These are phyloP conservation scores for Zoanthus sociatus DNA, from an alignment of 92 coral and sea anemone genomes.

Conservation along the genomic window DNA sequence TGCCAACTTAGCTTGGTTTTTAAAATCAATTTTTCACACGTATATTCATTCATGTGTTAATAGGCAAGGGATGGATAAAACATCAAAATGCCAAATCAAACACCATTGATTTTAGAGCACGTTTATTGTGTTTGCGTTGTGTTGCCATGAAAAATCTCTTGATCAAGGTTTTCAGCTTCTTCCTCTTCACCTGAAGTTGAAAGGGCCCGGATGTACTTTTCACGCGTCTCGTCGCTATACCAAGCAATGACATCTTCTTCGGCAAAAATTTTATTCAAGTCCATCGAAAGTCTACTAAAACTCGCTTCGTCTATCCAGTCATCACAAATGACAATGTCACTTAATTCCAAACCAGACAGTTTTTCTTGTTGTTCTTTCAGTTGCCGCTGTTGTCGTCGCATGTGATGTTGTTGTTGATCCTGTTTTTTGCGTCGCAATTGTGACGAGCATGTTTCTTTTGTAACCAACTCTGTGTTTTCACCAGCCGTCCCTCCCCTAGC, in stretches of 20 bases:
- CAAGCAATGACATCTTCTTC: constrained; percentile 24
- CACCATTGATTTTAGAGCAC: not conserved
- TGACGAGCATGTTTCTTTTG: not conserved
- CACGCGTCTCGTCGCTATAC: constrained; percentile 37
- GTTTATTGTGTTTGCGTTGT: not conserved
- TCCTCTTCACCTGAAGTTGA: constrained; percentile 22
- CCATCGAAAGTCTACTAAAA: constrained; percentile 24
- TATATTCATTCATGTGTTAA: too few species aligned
- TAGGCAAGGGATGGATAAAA: not conserved
- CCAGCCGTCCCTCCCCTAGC: not conserved
- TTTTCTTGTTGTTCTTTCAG: constrained; percentile 13
- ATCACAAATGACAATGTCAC: constrained; percentile 3
- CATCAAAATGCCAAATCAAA: too few species aligned
- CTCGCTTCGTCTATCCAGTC: not conserved
- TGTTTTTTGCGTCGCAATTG: not conserved
- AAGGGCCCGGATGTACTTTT: constrained; percentile 39
- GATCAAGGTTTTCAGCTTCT: not conserved
- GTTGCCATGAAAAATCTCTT: not conserved
- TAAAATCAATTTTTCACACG: too few species aligned
- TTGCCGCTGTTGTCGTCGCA: not conserved
- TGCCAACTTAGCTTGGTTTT: too few species aligned
- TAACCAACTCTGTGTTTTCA: not conserved
- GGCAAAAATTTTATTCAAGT: constrained; percentile 27
- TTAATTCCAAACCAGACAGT: not conserved
- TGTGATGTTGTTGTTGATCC: not conserved